These are phyloP conservation scores for Dyspetes luteomarginatus DNA, from an alignment of 2,888 invertebrate species.

Conservation along the genomic window DNA sequence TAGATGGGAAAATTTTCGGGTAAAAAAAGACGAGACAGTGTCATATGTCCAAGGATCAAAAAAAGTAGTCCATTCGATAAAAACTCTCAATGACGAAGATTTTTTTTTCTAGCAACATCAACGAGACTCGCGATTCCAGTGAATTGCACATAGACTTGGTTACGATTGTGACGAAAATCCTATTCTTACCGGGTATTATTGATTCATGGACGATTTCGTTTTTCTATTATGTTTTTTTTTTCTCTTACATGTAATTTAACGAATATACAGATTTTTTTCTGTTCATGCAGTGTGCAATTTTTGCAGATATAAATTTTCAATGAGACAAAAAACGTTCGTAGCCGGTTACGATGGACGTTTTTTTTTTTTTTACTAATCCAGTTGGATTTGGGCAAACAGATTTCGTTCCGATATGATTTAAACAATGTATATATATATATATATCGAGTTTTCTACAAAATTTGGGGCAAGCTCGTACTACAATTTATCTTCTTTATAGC, in stretches of 20 bases:
- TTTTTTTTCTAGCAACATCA: conserved; percentile 7
- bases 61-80: conserved; percentile 71
- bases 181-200: conserved; percentile 15
- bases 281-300: conserved; percentile 14
- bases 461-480: background rate
- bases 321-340: background rate
- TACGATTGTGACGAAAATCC: conserved; percentile 6
- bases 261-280: conserved; percentile 35
- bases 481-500: background rate
- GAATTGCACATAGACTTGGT: background rate
- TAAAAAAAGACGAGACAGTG: conserved; percentile 65
- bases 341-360: background rate
- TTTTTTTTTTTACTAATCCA: background rate
- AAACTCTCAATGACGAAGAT: background rate
- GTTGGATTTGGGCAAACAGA: background rate
- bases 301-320: background rate
- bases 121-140: conserved; percentile 2
- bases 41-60: conserved; percentile 68
- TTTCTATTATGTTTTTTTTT: conserved; percentile 19
- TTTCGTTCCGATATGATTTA: background rate
- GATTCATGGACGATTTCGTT: conserved; percentile 41
- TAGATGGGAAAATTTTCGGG: conserved; percentile 74
- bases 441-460: background rate
- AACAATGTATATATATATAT: background rate
- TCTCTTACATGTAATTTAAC: conserved; percentile 9